Evolutionary conservation across 2,797 vertebrate species (phyloP), one percentile per base, ranked within the genome.

Genomic region (Iguana delicatissima): DNA sequence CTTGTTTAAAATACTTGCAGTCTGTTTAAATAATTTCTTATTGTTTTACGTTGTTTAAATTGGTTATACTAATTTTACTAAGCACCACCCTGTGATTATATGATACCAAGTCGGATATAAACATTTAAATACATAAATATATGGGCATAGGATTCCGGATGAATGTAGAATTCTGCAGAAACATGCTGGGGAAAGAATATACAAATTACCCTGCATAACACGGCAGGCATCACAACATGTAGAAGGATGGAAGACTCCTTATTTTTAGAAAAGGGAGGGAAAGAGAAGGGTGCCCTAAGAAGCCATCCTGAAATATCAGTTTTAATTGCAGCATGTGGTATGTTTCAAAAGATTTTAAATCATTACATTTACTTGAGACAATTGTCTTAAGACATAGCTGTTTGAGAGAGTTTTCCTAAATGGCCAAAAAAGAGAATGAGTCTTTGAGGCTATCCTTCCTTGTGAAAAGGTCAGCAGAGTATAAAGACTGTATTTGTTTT

Each of bases 221-320:
- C 12, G 12, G 16, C 35, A 42, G 46, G 10, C 3, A 46, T 76
- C 55, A 22, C 24, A 62, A 46, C 32, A 59, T 32, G 24, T 24
- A 46, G 42, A 42, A 42, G 38, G 38, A 3, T 74, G 24, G n/a
- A 20, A n/a, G 3, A n/a, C 2, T n/a, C 29, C n/a, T 76, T 74
- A 35, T 62, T 26, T 67, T 16, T n/a, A 76, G 42, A 57, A 38
- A 80, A 87, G n/a, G 4, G 16, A 62, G 26, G 22, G 4, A 14
- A 13, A 69, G 18, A 35, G 7, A 67, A 14, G 3, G n/a, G 12
- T 57, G n/a, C 26, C 64, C 26, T 85, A 55, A 79, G 18, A 67
- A 64, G 29, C 50, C 1, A 13, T 67, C 59, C 32, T 10, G 0
- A 0, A 8, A 1, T 0, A 85, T 55, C 86, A 92, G 3, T 9